Percentiles rank a stretch among this genome's conserved stretches.
Conservation (phyloP, 30 jellyfish, hydroid and myxozoan species). For the Kudoa iwatai region DNA sequence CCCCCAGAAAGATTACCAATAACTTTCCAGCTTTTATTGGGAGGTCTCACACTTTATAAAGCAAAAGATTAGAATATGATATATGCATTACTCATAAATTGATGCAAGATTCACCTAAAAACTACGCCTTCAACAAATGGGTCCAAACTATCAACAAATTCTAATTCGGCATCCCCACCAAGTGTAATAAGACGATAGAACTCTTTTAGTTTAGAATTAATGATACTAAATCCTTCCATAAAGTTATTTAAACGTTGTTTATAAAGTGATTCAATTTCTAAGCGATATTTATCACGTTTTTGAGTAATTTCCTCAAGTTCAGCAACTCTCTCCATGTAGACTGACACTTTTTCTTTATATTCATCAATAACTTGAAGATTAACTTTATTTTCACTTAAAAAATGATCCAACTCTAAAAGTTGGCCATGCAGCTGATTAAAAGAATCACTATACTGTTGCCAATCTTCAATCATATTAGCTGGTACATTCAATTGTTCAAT, state of each 20-base stretch:
- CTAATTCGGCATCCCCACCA: constrained; percentile 84
- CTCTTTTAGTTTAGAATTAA: constrained; percentile 42
- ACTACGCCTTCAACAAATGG: constrained; percentile 74
- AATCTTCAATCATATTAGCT: too few species aligned
- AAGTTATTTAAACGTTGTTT: constrained; percentile 39
- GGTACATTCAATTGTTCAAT: too few species aligned
- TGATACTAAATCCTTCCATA: constrained; percentile 54
- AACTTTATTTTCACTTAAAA: constrained; percentile 18
- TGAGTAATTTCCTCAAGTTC: constrained; percentile 36
- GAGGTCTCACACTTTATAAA: constrained; percentile 42
- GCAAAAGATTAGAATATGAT: neutral
- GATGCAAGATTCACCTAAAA: constrained; percentile 10
- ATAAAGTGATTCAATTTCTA: constrained; percentile 18
- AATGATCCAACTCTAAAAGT: constrained; percentile 13
- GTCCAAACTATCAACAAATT: constrained; percentile 41
- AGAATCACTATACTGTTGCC: too few species aligned
- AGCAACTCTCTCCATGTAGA: constrained; percentile 23
- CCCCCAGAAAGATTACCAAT: constrained; percentile 58
- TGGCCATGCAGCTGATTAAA: neutral
- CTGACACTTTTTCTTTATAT: constrained; percentile 29
- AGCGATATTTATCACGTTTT: constrained; percentile 20
- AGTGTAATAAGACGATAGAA: constrained; percentile 68
- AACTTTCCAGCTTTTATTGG: constrained; percentile 59
- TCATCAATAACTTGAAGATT: constrained; percentile 67
- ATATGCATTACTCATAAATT: neutral